Evolutionary conservation across 2,888 invertebrate genomes (phyloP).

Genomic region (Calameuta pallipes): DNA sequence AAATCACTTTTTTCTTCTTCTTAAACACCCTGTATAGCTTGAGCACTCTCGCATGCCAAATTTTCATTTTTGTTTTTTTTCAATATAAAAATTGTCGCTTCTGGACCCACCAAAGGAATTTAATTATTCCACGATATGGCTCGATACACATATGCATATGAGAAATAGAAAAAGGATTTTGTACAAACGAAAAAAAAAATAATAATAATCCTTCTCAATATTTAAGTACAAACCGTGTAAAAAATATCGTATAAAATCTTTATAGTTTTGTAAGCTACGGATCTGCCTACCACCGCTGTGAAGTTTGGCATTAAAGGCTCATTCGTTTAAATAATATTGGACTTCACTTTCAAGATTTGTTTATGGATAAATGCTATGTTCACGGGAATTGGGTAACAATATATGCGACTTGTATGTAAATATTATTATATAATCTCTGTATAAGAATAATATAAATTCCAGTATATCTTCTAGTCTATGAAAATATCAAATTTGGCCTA

Average conservation of each 20-base stretch:
- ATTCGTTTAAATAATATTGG: neutral
- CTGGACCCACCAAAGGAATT: neutral
- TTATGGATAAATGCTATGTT: too few relatives aligned
- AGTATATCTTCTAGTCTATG: neutral
- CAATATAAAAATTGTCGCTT: neutral
- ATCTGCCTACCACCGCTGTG: neutral
- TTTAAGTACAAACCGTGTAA: neutral
- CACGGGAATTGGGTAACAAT: neutral
- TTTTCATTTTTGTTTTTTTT: neutral
- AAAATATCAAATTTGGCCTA: neutral
- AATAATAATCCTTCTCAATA: neutral
- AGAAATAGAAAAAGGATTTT: too few relatives aligned
- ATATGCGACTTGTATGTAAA: neutral
- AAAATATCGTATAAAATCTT: neutral
- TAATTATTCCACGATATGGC: neutral
- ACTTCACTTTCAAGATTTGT: neutral
- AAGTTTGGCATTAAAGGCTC: neutral
- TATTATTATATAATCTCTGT: neutral
- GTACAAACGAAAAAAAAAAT: neutral
- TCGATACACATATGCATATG: too few relatives aligned
- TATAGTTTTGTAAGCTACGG: neutral
- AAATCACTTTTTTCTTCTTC: neutral
- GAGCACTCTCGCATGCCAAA: neutral
- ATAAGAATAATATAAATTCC: neutral
- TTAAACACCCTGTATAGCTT: conserved; percentile 1